phyloP scores from a whole-genome alignment of 1,140 invertebrate species.

The Theocolax elegans region DNA sequence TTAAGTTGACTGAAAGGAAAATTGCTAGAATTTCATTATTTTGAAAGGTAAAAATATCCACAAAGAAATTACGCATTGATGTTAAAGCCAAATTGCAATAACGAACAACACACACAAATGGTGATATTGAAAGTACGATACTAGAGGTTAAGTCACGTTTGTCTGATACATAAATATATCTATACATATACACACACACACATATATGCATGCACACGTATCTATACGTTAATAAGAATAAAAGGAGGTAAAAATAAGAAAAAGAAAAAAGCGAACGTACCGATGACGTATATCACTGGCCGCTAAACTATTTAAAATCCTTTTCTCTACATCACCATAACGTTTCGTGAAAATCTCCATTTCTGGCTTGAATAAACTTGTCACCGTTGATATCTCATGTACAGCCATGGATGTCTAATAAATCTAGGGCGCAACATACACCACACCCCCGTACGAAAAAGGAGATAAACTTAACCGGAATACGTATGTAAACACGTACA shows the following conservation, averaged over 20 bases:
- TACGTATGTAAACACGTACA: no score
- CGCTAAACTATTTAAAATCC: constrained; percentile 38
- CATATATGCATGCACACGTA: no score
- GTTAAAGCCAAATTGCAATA: not conserved
- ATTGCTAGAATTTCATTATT: no score
- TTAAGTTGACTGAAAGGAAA: no score
- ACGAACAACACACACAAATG: no score
- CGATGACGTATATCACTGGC: constrained; percentile 41
- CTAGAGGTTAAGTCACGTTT: constrained; percentile 42
- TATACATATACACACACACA: not conserved
- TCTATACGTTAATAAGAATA: not conserved
- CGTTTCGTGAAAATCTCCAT: constrained; percentile 37
- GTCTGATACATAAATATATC: not conserved
- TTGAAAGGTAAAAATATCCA: constrained; percentile 16
- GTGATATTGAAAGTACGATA: not conserved
- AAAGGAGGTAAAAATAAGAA: not conserved
- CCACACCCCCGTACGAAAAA: constrained; percentile 1
- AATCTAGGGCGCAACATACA: constrained; percentile 12
- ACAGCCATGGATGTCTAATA: no score
- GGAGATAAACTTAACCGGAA: constrained; percentile 4
- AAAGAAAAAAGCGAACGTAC: constrained; percentile 29
- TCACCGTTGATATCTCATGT: no score
- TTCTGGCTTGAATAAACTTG: no score
- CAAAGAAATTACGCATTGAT: constrained; percentile 24
- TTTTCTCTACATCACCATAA: constrained; percentile 39